A percentile compares a stretch with the other conserved stretches of the same genome.
phyloP scores from a whole-genome alignment of 2,888 invertebrate species.

The Yponomeuta plumbellus region DNA sequence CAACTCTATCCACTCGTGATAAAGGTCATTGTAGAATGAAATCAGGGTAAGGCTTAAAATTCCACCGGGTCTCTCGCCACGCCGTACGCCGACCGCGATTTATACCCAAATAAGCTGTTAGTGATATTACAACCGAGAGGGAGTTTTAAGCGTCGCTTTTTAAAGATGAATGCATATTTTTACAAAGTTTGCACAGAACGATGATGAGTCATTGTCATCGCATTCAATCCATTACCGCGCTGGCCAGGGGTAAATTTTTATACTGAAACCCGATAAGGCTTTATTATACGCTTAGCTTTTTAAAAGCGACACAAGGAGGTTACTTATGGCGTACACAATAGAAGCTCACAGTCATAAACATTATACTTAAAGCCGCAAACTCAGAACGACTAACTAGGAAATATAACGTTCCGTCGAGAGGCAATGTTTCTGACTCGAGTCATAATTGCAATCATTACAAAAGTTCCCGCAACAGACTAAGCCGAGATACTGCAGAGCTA shows the following conservation, averaged over 20 bases:
- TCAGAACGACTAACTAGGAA: constrained; percentile 63
- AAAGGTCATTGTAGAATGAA: background rate
- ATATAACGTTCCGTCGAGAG: constrained; percentile 57
- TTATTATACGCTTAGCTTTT: constrained; percentile 19
- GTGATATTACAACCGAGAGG: constrained; percentile 60
- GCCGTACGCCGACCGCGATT: constrained; percentile 34
- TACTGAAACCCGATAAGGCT: constrained; percentile 21
- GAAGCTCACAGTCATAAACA: constrained; percentile 38
- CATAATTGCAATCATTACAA: constrained; percentile 72
- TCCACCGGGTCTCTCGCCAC: background rate
- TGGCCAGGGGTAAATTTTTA: background rate
- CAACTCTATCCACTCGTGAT: background rate
- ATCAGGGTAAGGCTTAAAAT: background rate
- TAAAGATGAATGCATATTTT: constrained; percentile 54
- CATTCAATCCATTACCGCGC: constrained; percentile 47
- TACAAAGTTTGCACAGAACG: constrained; percentile 36
- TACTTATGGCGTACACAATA: constrained; percentile 49
- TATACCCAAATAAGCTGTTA: constrained; percentile 58
- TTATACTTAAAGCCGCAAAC: constrained; percentile 44
- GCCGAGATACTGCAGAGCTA: constrained; percentile 52
- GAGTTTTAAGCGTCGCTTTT: constrained; percentile 64
- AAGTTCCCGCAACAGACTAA: constrained; percentile 62
- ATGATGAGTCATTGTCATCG: constrained; percentile 58
- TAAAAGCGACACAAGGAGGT: constrained; percentile 41
- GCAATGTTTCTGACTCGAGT: constrained; percentile 58